Base-by-base conservation (phyloP, 2,888 invertebrate species). In the Tenthredo amoena region DNA sequence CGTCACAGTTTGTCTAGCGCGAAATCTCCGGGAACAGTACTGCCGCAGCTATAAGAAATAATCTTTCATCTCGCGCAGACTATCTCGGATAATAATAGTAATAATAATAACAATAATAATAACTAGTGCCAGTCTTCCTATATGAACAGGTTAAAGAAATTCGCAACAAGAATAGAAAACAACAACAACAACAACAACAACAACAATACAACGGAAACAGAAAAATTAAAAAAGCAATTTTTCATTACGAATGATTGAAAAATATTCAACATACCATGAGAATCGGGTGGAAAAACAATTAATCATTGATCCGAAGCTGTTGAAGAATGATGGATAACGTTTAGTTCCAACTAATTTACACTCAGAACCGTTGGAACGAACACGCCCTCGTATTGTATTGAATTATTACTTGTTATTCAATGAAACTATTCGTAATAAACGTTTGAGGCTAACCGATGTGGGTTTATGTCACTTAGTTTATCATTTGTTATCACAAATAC, bases 1-100 rank as follows among this genome's bases (percentile, higher is more conserved):
- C 96, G 0, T 94, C 95, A 50, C 95, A 95, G 89, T 95, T 95
- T 84, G 95, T 97, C 95, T 94, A 95, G 92, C 92, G 87, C 86
- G 81, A 82, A 85, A 86, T 79, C 6, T 58, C 79, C 79, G 79
- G 79, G 79, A 50, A 79, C 47, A 86, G 85, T 83, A 84, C 62
- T 85, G 71, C 68, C 68, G 50, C 62, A 65, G 55, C 85, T 72
- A 72, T 31, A 4, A 34, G 55, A 50, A 77, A 77, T 77, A 21
- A 50, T 77, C 12, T 31, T 34, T 12, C 34, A 34, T 43, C n/a
- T 40, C 21, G 72, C 21, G 9, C 72, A 43, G 72, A 74, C 43
- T 40, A 74, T 74, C 72, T 74, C 72, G 72, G 72, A 40, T 74
- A 43, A 74, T 26, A 62, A 62, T 34, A 34, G 34, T 7, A 18